These are phyloP conservation scores for Xyrauchen texanus DNA, from an alignment of 2,113 vertebrate genomes.

Conservation along the genomic window DNA sequence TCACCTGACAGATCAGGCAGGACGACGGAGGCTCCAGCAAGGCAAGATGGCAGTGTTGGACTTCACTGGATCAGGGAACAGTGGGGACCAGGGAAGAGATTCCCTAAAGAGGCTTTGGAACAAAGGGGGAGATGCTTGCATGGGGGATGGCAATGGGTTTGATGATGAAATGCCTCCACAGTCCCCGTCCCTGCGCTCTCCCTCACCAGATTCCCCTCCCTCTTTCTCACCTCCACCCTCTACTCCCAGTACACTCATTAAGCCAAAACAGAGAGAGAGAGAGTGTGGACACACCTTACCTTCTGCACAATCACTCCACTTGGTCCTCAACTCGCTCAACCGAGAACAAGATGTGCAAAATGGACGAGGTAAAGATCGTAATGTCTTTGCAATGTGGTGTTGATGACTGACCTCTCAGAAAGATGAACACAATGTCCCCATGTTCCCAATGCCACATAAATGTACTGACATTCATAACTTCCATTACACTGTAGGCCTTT, in stretches of 20 bases:
- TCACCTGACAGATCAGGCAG: conserved; percentile 71
- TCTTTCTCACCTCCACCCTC: conserved; percentile 74
- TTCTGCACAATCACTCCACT: conserved; percentile 75
- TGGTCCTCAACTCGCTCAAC: conserved; percentile 78
- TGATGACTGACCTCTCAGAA: conserved; percentile 1
- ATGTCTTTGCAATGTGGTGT: not conserved
- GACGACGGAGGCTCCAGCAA: conserved; percentile 74
- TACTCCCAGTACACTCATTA: conserved; percentile 71
- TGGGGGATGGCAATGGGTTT: conserved; percentile 58
- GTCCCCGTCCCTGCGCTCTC: conserved; percentile 64
- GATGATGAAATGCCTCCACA: conserved; percentile 61
- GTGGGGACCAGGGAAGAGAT: conserved; percentile 64
- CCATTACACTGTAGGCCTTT: conserved; percentile 12
- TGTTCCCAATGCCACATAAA: not conserved
- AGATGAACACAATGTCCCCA: conserved; percentile 1
- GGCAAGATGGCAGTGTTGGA: conserved; percentile 79
- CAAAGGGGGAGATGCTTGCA: conserved; percentile 64
- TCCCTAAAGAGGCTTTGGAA: conserved; percentile 75
- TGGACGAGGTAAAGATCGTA: conserved; percentile 69
- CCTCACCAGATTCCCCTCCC: conserved; percentile 66
- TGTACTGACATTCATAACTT: conserved; percentile 6
- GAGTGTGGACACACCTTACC: conserved; percentile 73
- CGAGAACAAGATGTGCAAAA: conserved; percentile 75
- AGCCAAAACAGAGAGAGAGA: conserved; percentile 71
- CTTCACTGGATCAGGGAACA: conserved; percentile 68